Evolutionary conservation across 2,888 invertebrate genomes (phyloP), one percentile per base, ranked within the genome.

Genomic region (Xanthia icteritia): DNA sequence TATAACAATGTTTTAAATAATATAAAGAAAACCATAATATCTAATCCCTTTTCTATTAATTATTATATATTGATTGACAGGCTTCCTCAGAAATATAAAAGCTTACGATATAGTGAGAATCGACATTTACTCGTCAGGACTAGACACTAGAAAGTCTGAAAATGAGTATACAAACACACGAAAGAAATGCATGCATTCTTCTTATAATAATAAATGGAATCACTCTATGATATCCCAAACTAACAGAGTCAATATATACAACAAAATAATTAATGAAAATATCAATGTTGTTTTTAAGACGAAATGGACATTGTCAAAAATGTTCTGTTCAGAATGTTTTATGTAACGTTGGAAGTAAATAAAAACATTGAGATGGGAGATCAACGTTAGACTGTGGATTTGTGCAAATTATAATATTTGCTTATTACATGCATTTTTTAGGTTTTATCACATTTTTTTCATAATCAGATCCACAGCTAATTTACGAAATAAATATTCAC

Each of bases 161-260:
- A 94, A 95, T 95, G 95, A 96, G 94, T 95, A 94, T 91, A 95
- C 96, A 95, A 93, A 95, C 96, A 96, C 94, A 95, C 96, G 79
- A 93, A 93, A 96, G 95, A 96, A 96, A 96, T 96, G 95, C 96
- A 96, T 93, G 95, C 96, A 96, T 95, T 94, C 96, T 92, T 94
- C 96, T 96, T 96, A 96, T 92, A 77, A 87, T 83, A 95, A 94
- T 94, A 96, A 96, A 96, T 96, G 96, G 96, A 96, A 96, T 96
- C 96, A 94, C 95, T 94, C 94, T 93, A 93, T 94, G 95, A 94
- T 93, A 92, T 92, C 92, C 91, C 93, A 94, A 92, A 93, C 93
- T 90, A 92, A 91, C 90, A 90, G 92, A 94, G 94, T 94, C 94
- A 94, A 94, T 94, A 95, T 95, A 93, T 95, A 95, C 94, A 95